These are phyloP conservation scores for Ernsta delagoae DNA, from an alignment of 2,888 invertebrate species.

Conservation along the genomic window DNA sequence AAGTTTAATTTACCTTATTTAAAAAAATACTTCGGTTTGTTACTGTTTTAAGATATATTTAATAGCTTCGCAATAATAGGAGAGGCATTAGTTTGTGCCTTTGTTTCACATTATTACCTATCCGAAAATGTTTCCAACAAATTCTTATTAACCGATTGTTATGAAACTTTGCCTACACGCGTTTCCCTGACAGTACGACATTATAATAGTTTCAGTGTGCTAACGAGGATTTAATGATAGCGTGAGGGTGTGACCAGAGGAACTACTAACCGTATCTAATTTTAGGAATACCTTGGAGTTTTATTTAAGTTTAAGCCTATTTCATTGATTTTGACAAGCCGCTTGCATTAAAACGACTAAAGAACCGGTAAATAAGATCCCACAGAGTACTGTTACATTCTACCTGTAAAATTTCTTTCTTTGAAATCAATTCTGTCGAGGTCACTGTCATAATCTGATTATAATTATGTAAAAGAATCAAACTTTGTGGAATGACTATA, in stretches of 20 bases:
- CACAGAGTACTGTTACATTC: no score
- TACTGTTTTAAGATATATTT: no score
- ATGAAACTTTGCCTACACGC: not conserved
- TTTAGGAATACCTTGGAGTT: no score
- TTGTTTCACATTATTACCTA: not conserved
- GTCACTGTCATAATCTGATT: not conserved
- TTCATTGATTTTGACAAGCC: no score
- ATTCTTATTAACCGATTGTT: conserved; percentile 2
- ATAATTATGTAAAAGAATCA: not conserved
- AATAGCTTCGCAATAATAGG: no score
- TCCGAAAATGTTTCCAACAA: not conserved
- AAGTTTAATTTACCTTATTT: no score
- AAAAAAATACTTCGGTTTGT: no score
- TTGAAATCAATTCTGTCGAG: not conserved
- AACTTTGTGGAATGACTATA: not conserved
- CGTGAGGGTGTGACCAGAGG: not conserved
- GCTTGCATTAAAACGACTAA: no score
- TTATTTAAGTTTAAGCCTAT: no score
- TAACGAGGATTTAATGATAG: not conserved
- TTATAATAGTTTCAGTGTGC: not conserved
- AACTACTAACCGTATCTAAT: not conserved
- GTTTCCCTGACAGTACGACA: conserved; percentile 1
- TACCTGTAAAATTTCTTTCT: not conserved
- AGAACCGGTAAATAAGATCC: no score
- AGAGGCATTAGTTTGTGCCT: not conserved